Evolutionary conservation across 1,140 invertebrate species (phyloP).

Genomic region (Melanaphis sacchari): DNA sequence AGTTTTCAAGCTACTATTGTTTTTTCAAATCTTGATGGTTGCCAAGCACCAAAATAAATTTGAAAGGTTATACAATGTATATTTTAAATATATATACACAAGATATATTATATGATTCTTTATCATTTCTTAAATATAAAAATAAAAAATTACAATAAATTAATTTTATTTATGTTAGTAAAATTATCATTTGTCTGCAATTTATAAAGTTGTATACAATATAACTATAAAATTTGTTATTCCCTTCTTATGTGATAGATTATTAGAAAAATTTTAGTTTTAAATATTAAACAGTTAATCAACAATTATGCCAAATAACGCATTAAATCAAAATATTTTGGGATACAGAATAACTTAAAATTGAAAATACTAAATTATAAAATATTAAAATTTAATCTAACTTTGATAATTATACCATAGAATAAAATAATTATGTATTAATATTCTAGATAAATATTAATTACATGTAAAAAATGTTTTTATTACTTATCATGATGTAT

Average conservation of each 20-base stretch:
- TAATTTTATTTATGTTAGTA: too few species aligned
- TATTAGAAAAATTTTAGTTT: neutral
- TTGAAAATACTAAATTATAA: neutral
- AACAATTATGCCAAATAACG: neutral
- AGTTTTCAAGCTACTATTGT: too few species aligned
- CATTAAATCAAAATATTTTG: neutral
- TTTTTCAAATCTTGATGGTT: too few species aligned
- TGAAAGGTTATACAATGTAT: neutral
- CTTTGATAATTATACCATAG: neutral
- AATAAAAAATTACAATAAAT: too few species aligned
- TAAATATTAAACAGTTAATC: too few species aligned
- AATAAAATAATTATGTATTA: neutral
- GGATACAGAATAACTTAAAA: neutral
- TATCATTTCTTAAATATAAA: neutral
- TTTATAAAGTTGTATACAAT: neutral
- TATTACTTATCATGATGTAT: neutral
- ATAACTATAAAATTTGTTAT: neutral
- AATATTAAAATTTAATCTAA: neutral
- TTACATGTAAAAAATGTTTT: neutral
- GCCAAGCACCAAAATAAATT: too few species aligned
- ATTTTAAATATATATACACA: neutral
- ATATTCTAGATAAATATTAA: neutral
- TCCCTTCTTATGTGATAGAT: neutral
- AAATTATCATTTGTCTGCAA: neutral
- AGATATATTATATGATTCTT: neutral